Evolutionary conservation across 1,140 invertebrate genomes (phyloP).

Genomic region (Akabosia matsudoensis): DNA sequence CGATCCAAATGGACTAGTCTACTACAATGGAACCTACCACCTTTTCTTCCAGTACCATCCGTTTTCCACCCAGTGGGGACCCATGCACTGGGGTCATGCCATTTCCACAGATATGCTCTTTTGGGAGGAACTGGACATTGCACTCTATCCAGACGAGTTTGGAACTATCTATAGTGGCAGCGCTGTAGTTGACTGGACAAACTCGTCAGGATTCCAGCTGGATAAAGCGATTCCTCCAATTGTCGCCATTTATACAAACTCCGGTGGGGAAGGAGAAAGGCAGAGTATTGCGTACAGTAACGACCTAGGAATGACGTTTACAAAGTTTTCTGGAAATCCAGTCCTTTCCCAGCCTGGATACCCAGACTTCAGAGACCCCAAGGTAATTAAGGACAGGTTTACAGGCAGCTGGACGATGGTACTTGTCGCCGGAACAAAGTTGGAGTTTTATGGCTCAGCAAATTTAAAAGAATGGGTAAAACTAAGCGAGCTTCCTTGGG

Average conservation of each 20-base stretch:
- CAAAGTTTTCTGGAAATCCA: constrained; percentile 36
- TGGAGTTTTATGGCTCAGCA: constrained; percentile 28
- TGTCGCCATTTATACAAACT: constrained; percentile 39
- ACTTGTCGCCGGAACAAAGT: constrained; percentile 29
- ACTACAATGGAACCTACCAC: constrained; percentile 39
- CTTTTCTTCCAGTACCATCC: constrained; percentile 14
- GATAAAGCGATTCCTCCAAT: neutral
- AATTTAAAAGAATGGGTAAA: constrained; percentile 36
- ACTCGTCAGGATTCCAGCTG: constrained; percentile 33
- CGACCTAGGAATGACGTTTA: constrained; percentile 27
- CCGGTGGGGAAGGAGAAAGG: neutral
- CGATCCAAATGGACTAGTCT: constrained; percentile 45
- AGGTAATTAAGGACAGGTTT: constrained; percentile 17
- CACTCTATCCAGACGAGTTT: constrained; percentile 36
- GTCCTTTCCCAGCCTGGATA: constrained; percentile 32
- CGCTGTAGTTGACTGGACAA: constrained; percentile 36
- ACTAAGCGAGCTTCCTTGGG: constrained; percentile 29
- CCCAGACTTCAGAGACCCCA: constrained; percentile 42
- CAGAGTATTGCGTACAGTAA: constrained; percentile 39
- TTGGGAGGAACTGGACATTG: constrained; percentile 37
- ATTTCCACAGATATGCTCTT: constrained; percentile 26
- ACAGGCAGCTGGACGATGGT: constrained; percentile 30
- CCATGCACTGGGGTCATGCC: constrained; percentile 44
- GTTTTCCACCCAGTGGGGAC: constrained; percentile 25
- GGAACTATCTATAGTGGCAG: constrained; percentile 36